Conservation (phyloP, 2,797 vertebrate genomes). For the Neomorphus geoffroyi region DNA sequence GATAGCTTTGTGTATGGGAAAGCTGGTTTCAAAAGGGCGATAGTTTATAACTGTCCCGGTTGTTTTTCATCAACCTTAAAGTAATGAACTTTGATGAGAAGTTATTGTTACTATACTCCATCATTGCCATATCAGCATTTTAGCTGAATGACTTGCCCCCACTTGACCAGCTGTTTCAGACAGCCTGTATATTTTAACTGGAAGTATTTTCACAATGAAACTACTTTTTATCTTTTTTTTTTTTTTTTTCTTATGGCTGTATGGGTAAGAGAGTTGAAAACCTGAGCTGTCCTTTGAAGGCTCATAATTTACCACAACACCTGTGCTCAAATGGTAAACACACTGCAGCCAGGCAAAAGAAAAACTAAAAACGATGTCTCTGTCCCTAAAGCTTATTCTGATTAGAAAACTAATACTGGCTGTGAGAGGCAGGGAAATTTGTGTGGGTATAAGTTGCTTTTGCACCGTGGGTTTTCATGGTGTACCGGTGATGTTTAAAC, state of each 20-base stretch:
- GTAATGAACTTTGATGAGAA: neutral
- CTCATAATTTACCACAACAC: neutral
- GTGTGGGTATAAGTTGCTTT: neutral
- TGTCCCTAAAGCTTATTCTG: neutral
- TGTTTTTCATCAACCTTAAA: neutral
- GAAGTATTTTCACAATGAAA: neutral
- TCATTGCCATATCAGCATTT: neutral
- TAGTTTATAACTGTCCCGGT: neutral
- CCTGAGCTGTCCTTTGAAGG: neutral
- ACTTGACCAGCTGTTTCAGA: neutral
- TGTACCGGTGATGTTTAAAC: neutral
- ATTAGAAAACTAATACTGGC: neutral
- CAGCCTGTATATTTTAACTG: neutral
- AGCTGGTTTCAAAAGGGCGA: neutral
- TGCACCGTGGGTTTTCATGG: neutral
- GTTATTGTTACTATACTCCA: neutral
- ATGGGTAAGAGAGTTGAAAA: neutral
- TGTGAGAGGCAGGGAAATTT: neutral
- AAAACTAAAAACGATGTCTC: neutral
- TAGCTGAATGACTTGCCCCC: neutral
- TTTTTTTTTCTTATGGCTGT: neutral
- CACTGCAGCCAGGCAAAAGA: neutral
- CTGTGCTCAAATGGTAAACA: neutral
- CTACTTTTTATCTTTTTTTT: neutral
- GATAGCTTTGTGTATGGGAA: neutral